Conservation (phyloP, 2,888 invertebrate species). For the Drosophila ustulata region DNA sequence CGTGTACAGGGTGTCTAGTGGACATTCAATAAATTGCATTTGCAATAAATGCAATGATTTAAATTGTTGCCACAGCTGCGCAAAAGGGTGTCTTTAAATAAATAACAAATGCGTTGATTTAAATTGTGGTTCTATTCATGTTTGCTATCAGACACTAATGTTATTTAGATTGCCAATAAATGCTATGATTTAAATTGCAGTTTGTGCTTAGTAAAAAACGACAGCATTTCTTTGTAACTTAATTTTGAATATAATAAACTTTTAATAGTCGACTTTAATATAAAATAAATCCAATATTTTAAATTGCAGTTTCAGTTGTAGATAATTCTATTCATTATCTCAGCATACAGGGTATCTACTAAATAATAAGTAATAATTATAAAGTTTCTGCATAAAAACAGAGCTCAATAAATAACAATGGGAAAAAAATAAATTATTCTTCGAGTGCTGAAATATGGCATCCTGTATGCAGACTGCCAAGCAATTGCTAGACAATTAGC, state of each 20-base stretch:
- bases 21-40: not conserved
- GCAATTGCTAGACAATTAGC: constrained; percentile 61
- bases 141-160: not conserved
- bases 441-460: constrained; percentile 9
- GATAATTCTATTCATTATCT: too few species aligned
- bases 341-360: too few species aligned
- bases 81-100: too few species aligned
- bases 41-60: constrained; percentile 8
- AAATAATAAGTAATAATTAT: too few species aligned
- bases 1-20: constrained; percentile 57
- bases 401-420: not conserved
- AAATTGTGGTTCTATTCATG: not conserved
- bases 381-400: too few species aligned
- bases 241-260: too few species aligned
- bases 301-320: too few species aligned
- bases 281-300: too few species aligned
- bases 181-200: not conserved
- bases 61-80: not conserved
- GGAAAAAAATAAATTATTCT: not conserved
- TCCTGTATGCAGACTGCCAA: constrained; percentile 45
- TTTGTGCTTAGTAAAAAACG: too few species aligned
- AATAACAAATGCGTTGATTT: not conserved
- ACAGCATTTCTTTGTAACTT: too few species aligned
- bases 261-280: too few species aligned
- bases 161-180: not conserved